Evolutionary conservation across 2,888 invertebrate species (phyloP), one percentile per base, ranked within the genome.

Genomic region (Xanthostigma xanthostigma): DNA sequence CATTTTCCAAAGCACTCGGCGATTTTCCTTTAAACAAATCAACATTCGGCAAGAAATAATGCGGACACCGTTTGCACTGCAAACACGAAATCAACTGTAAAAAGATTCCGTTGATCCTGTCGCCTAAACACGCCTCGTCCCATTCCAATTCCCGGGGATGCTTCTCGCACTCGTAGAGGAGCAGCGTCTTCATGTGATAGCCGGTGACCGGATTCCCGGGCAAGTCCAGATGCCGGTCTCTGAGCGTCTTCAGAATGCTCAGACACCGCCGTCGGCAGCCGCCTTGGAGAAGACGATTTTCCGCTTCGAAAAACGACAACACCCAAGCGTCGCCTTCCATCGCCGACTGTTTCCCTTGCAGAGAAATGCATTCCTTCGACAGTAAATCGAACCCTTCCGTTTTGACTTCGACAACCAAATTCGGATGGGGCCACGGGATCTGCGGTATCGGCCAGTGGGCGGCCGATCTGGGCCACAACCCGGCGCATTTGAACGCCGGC

Each of bases 261-360:
- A 93, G 71, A 61, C 90, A 90, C 58, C 89, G 85, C 51, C 83
- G 76, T 48, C 94, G 78, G 63, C 90, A 90, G 6, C 90, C 90
- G 49, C 91, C 79, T 66, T 87, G 85, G 11, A 95, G 72, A 17
- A 95, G 71, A 41, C 89, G 76, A 65, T 91, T 89, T 66, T 95
- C 95, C 1, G 93, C 93, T 65, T 92, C 88, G 56, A 83, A 76
- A 69, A 94, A 93, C 53, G 84, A 86, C 60, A 95, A 71, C 50
- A 90, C 86, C 94, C 94, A 95, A 35, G 94, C 92, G 68, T 96
- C 95, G 17, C 94, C 94, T 66, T 95, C 94, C 81, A 94, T 90
- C 12, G 84, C 85, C 13, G 84, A 83, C 65, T 89, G 87, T 64
- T 89, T 87, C 42, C 86, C 86, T 64, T 85, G 85, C 60, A 86